A percentile compares a stretch with the other conserved stretches of the same genome.
Evolutionary conservation across 2,797 vertebrate genomes (phyloP).

Genomic region (Onychomys leucogaster): DNA sequence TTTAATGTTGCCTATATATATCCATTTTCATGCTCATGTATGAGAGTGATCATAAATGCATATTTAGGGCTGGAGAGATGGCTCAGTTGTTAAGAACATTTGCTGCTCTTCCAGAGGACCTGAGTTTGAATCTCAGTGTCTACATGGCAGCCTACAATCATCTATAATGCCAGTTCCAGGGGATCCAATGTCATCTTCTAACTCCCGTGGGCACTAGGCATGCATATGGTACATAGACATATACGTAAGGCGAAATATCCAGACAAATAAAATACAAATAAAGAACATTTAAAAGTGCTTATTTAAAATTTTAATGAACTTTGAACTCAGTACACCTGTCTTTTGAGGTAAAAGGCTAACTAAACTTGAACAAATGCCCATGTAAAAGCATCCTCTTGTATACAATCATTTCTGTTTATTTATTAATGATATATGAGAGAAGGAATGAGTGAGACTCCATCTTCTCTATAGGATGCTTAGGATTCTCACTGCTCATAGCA

Average conservation of each 20-base stretch:
- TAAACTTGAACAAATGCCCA: slow-evolving; percentile 15
- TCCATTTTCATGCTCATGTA: slow-evolving; percentile 8
- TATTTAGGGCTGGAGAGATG: neutral
- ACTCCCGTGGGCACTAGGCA: neutral
- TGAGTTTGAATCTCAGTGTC: neutral
- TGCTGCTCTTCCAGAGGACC: neutral
- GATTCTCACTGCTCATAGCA: neutral
- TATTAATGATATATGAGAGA: neutral
- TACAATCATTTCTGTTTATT: neutral
- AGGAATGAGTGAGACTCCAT: neutral
- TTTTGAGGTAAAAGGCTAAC: slow-evolving; percentile 1
- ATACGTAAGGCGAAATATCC: neutral
- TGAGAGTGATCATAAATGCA: neutral
- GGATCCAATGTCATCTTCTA: neutral
- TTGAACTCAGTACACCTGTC: neutral
- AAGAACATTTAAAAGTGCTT: neutral
- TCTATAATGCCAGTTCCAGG: neutral
- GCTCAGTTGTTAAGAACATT: neutral
- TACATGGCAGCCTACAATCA: neutral
- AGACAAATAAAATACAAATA: neutral
- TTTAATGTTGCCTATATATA: neutral
- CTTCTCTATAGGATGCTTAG: neutral
- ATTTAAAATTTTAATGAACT: slow-evolving; percentile 33
- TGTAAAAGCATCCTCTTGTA: neutral
- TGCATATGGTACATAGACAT: neutral